A percentile compares a stretch with the other conserved stretches of the same genome.
phyloP scores from a whole-genome alignment of 2,113 vertebrate genomes.

The Chionodraco myersi region DNA sequence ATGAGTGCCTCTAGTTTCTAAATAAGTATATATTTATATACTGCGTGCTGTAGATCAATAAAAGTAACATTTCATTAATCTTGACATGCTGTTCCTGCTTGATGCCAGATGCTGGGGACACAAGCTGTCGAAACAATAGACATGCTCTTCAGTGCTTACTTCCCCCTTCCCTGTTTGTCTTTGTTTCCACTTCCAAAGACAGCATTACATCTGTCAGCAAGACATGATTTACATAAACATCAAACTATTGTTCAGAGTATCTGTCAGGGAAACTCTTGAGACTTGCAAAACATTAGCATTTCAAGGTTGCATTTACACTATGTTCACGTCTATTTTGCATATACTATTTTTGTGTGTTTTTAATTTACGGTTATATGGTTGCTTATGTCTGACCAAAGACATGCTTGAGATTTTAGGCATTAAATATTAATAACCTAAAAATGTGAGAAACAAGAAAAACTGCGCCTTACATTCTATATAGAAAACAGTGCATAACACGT shows the following conservation, averaged over 20 bases:
- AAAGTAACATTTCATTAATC: constrained; percentile 80
- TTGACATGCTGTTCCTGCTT: constrained; percentile 78
- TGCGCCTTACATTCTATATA: not conserved
- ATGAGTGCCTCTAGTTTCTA: constrained; percentile 49
- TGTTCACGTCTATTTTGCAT: constrained; percentile 73
- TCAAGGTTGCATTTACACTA: constrained; percentile 79
- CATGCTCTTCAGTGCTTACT: constrained; percentile 69
- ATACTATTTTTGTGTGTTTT: constrained; percentile 71
- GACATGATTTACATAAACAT: constrained; percentile 83
- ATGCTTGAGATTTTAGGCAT: constrained; percentile 15
- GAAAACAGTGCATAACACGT: not conserved
- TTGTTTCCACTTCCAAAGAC: constrained; percentile 78
- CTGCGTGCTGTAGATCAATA: constrained; percentile 74
- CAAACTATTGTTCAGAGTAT: constrained; percentile 74
- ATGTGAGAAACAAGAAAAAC: not conserved
- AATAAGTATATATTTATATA: constrained; percentile 70
- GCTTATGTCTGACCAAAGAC: constrained; percentile 37
- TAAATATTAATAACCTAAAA: not conserved
- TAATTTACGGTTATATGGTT: constrained; percentile 43
- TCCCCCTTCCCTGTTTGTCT: constrained; percentile 63
- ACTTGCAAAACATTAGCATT: constrained; percentile 80
- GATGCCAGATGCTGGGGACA: constrained; percentile 80
- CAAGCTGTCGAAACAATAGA: constrained; percentile 81
- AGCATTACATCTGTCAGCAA: constrained; percentile 81
- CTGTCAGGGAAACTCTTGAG: constrained; percentile 80